These are phyloP conservation scores for Megaceryle maxima DNA, from an alignment of 2,113 vertebrate species.

Conservation along the genomic window DNA sequence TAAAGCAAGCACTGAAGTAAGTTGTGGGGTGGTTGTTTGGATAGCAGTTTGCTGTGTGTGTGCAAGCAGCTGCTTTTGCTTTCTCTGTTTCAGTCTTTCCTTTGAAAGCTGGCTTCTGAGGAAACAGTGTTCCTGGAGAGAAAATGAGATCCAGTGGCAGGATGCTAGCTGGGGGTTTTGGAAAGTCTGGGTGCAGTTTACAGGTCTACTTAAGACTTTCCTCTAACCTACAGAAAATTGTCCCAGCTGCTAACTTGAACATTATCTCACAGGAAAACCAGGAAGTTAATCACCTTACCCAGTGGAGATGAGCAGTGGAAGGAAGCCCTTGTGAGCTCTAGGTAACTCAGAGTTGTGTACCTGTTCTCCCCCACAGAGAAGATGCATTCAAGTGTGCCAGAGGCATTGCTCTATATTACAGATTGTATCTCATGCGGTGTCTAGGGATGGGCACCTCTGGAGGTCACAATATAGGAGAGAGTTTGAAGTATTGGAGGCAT, in stretches of 20 bases:
- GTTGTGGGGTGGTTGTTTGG: background rate
- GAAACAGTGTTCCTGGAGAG: fast-evolving
- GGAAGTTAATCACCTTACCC: background rate
- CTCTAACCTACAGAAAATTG: background rate
- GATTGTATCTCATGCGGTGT: fast-evolving
- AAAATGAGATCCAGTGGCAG: background rate
- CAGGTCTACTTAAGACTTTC: background rate
- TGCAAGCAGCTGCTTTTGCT: background rate
- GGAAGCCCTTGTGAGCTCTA: background rate
- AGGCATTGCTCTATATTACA: background rate
- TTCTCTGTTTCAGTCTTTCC: background rate
- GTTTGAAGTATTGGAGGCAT: background rate
- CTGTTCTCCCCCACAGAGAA: background rate
- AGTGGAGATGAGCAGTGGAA: background rate
- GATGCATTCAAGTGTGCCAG: background rate
- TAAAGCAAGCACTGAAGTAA: background rate
- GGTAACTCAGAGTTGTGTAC: background rate
- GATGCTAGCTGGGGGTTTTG: background rate
- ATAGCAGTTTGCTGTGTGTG: background rate
- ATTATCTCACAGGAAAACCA: background rate
- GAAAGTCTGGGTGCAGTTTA: background rate
- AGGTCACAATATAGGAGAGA: background rate
- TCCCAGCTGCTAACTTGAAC: background rate
- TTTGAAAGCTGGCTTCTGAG: background rate
- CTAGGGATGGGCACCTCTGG: background rate